Base-by-base conservation (phyloP, 2,888 invertebrate species). In the Lacanobia wlatinum region DNA sequence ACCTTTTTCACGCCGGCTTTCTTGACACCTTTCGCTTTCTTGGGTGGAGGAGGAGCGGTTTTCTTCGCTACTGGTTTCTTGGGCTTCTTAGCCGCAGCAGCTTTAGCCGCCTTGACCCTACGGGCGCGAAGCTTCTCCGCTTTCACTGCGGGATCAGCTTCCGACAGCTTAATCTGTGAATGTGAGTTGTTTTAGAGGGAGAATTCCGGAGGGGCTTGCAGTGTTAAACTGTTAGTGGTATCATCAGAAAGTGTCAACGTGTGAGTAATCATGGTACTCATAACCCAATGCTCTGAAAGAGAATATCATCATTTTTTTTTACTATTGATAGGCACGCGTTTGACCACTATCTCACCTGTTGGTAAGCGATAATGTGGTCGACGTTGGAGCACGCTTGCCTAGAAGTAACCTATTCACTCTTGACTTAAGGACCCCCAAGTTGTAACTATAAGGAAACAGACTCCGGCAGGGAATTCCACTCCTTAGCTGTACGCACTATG, bases 231-330 rank as follows among this genome's bases (percentile, higher is more conserved):
- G n/a, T n/a, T n/a, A 14, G 1, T 12, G 16, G 28, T 23, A 2
- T 4, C 6, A 12, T 95, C 95, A 95, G 96, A 74, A 86, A 64
- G 78, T 91, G 96, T 96, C 96, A 96, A 96, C 95, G 95, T 96
- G 93, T 89, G 75, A 81, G 95, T 95, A 96, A 96, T 96, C 96
- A 96, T 90, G 81, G 89, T 84, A 70, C 0, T 96, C 96, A 96
- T 96, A 96, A 96, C 96, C 96, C 96, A 96, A 96, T 96, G 96
- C 96, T 96, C 96, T 96, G 95, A 91, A 90, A 93, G 92, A 94
- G 93, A 84, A 77, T 93, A 88, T 95, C 95, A 96, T 96, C 95
- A 96, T 94, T 84, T 28, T n/a, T n/a, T n/a, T n/a, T n/a, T n/a
- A n/a, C n/a, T n/a, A n/a, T n/a, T n/a, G n/a, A n/a, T n/a, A n/a